Percentiles rank a stretch among this genome's conserved stretches.
Evolutionary conservation across 2,113 vertebrate genomes (phyloP).

Genomic region (Myotis yumanensis): DNA sequence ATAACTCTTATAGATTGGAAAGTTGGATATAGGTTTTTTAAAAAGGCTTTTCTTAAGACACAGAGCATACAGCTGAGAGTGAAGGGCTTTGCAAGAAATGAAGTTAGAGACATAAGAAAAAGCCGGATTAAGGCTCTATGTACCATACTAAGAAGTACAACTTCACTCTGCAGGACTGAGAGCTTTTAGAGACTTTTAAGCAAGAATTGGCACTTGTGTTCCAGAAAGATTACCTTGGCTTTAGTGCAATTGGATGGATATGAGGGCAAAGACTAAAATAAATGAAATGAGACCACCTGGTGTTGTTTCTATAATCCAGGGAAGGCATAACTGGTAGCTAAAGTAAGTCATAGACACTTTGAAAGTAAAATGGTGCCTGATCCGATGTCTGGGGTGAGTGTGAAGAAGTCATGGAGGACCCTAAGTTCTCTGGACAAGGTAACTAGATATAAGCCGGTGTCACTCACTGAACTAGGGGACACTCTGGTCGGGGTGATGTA

Average conservation of each 20-base stretch:
- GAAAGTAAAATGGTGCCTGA: neutral
- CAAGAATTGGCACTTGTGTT: constrained; percentile 21
- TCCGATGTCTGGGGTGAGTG: neutral
- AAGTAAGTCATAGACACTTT: neutral
- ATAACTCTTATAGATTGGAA: neutral
- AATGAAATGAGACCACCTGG: neutral
- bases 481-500: too few relatives aligned
- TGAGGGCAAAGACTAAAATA: constrained; percentile 5
- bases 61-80: neutral
- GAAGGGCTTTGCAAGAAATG: constrained; percentile 2
- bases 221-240: constrained; percentile 46
- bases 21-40: neutral
- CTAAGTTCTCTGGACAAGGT: neutral
- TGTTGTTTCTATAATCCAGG: neutral
- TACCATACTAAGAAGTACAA: neutral
- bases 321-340: neutral
- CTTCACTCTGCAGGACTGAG: neutral
- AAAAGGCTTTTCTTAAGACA: neutral
- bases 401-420: neutral
- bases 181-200: constrained; percentile 52
- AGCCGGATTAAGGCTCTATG: neutral
- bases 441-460: too few relatives aligned
- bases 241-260: neutral
- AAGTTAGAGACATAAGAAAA: constrained; percentile 40
- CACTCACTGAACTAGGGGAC: neutral